phyloP scores from a whole-genome alignment of 2,888 invertebrate genomes.

The Cheilosia impressa region DNA sequence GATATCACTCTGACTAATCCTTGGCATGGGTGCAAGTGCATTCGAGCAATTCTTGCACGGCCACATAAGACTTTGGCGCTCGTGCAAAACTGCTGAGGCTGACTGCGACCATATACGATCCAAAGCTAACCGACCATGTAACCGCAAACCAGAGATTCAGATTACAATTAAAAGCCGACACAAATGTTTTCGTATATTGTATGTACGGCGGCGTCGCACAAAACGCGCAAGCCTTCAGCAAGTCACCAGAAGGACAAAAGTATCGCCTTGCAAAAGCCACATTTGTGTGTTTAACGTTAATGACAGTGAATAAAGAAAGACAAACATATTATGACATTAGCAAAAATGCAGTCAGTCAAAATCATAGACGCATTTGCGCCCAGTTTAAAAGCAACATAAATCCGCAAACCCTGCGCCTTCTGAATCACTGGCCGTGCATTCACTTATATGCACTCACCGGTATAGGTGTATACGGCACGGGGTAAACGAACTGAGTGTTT shows the following conservation, averaged over 20 bases:
- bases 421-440: conserved; percentile 39
- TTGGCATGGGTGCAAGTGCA: conserved; percentile 71
- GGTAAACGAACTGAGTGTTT: conserved; percentile 67
- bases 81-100: conserved; percentile 12
- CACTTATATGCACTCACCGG: conserved; percentile 16
- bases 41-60: conserved; percentile 52
- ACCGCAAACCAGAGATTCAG: conserved; percentile 65
- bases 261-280: conserved; percentile 28
- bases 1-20: conserved; percentile 59
- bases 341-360: neutral
- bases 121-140: conserved; percentile 38
- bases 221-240: conserved; percentile 6
- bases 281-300: conserved; percentile 34
- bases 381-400: conserved; percentile 11
- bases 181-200: conserved; percentile 33
- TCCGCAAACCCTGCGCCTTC: conserved; percentile 27
- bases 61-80: conserved; percentile 25
- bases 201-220: conserved; percentile 7
- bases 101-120: conserved; percentile 9
- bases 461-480: neutral
- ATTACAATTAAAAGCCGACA: conserved; percentile 67
- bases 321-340: conserved; percentile 13
- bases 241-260: conserved; percentile 52
- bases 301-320: conserved; percentile 63
- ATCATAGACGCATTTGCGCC: conserved; percentile 3